phyloP scores from a whole-genome alignment of 2,888 invertebrate genomes.

The Argyra leucocephala region DNA sequence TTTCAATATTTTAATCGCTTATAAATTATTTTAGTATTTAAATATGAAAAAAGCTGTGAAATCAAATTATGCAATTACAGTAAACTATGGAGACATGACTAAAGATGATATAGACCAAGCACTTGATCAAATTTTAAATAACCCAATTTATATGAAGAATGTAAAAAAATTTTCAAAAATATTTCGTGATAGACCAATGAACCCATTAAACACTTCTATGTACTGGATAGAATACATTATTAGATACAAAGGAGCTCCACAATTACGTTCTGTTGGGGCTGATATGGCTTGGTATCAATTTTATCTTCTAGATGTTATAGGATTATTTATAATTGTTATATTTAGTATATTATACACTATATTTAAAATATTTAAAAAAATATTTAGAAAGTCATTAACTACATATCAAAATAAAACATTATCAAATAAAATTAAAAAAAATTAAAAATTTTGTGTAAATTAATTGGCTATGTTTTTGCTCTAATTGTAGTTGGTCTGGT shows the following conservation, averaged over 20 bases:
- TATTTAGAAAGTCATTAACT: not conserved
- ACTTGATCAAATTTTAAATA: constrained; percentile 37
- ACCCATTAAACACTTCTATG: constrained; percentile 38
- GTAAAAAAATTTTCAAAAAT: constrained; percentile 34
- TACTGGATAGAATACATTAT: constrained; percentile 45
- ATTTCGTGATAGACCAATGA: constrained; percentile 39
- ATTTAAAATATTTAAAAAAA: not conserved
- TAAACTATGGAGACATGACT: constrained; percentile 37
- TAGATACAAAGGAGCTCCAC: constrained; percentile 40
- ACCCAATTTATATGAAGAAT: constrained; percentile 38
- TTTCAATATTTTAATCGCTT: not conserved
- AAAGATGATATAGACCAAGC: constrained; percentile 30
- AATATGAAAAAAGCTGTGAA: constrained; percentile 38
- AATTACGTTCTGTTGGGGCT: constrained; percentile 38
- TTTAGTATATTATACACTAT: not conserved
- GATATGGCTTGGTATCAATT: constrained; percentile 40
- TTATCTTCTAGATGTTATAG: constrained; percentile 40
- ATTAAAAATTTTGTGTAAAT: not conserved
- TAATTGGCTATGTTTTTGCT: no score
- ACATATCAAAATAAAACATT: not conserved
- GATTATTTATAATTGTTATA: constrained; percentile 18
- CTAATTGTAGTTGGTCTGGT: no score
- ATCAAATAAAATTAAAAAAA: not conserved
- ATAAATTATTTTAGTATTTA: constrained; percentile 28
- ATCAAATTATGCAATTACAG: constrained; percentile 37